Base-by-base conservation (phyloP, 2,888 invertebrate species). In the Lithophane semibrunnea region DNA sequence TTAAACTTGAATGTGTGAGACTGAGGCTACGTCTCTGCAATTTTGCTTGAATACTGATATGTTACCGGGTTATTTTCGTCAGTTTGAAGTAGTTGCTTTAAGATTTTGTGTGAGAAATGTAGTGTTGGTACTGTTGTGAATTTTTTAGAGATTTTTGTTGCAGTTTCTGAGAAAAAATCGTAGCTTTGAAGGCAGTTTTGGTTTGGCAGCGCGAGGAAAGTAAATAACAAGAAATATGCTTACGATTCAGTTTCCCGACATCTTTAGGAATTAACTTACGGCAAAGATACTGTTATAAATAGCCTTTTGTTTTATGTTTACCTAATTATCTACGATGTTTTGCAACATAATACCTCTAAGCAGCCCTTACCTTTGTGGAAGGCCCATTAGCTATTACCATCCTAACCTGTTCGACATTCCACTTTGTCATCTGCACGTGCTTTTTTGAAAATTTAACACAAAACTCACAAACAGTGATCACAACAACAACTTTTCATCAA, bases 1-100 rank as follows among this genome's bases (percentile, higher is more conserved):
- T 86, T 84, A 78, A 84, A 88, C 70, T 84, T 88, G 77, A 47
- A 81, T 80, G 71, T 77, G 73, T 63, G 72, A 73, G 65, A 65
- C 64, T 65, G 47, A 3, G 21, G 16, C 61, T 72, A 37, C 64
- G 60, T 78, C 73, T 74, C 63, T 65, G 74, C 73, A 79, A 71
- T 80, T 86, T 80, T 68, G 65, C 63, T 77, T 63, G 77, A 73
- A 80, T 73, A 74, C 71, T 73, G 75, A 76, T 73, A 80, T 69
- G 76, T 75, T 67, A 73, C 67, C 64, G 18, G 47, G 66, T 52
- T 78, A 83, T 73, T 66, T 83, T 74, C 83, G 58, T 68, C 63
- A 65, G 67, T 77, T 80, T 64, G n/a, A 60, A 78, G 75, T 76
- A 67, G 76, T 86, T 78, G 44, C 67, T 82, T 73, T 56, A 69